Percentiles rank a stretch among this genome's conserved stretches.
These are phyloP conservation scores for Percopsis omiscomaycus DNA, from an alignment of 2,797 vertebrate genomes.

Conservation along the genomic window DNA sequence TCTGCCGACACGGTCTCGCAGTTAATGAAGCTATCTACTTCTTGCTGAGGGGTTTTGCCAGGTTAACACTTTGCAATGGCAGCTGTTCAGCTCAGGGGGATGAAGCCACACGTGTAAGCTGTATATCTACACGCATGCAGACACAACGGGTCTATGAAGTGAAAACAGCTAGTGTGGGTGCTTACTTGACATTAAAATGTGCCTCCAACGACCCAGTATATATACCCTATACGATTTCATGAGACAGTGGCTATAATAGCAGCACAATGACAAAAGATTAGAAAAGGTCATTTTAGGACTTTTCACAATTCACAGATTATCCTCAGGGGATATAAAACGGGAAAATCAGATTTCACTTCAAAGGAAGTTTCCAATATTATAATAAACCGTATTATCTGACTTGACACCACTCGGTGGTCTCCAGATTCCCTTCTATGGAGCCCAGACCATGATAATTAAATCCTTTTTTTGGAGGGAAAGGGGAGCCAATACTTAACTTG, in stretches of 20 bases:
- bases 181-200: no score
- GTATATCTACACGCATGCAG: no score
- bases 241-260: not conserved
- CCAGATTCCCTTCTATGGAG: conserved; percentile 7
- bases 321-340: conserved; percentile 5
- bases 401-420: conserved; percentile 11
- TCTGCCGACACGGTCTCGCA: not conserved
- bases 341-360: conserved; percentile 30
- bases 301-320: conserved; percentile 14
- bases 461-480: not conserved
- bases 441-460: conserved; percentile 12
- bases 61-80: not conserved
- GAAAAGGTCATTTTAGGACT: not conserved
- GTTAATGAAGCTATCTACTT: not conserved
- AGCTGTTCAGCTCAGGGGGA: not conserved
- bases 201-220: not conserved
- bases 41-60: not conserved
- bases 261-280: not conserved
- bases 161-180: no score
- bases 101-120: no score
- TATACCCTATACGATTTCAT: not conserved
- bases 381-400: conserved; percentile 25
- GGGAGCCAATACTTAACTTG: not conserved
- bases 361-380: conserved; percentile 14
- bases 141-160: no score